These are phyloP conservation scores for Sebastes matsubarae DNA, from an alignment of 2,797 vertebrate species.

Conservation along the genomic window DNA sequence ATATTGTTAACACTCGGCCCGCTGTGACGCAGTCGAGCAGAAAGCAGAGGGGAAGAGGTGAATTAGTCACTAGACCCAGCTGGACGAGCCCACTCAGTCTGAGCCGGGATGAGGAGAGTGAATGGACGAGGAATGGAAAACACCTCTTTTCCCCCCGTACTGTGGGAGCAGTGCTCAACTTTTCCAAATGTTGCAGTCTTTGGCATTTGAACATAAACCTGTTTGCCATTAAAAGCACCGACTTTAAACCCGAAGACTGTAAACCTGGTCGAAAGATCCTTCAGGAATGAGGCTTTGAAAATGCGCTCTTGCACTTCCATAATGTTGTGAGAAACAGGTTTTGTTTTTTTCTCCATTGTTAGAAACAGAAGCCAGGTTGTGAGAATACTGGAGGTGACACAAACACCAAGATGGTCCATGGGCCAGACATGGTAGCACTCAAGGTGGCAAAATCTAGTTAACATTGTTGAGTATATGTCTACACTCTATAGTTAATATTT, in stretches of 20 bases:
- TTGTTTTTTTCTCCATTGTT: background rate
- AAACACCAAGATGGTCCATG: no score
- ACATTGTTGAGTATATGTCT: background rate
- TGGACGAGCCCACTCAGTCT: constrained; percentile 39
- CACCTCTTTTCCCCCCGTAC: constrained; percentile 3
- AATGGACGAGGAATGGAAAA: constrained; percentile 52
- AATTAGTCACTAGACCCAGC: constrained; percentile 56
- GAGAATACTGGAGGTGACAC: background rate
- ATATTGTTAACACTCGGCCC: constrained; percentile 65
- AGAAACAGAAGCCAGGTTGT: background rate
- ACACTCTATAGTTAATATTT: background rate
- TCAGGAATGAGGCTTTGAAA: constrained; percentile 9
- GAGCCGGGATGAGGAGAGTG: constrained; percentile 16
- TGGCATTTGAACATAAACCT: constrained; percentile 25
- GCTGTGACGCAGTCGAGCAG: constrained; percentile 30
- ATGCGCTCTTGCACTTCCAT: background rate
- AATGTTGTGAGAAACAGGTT: background rate
- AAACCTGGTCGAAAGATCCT: constrained; percentile 12
- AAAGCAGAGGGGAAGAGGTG: constrained; percentile 38
- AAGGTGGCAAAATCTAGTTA: background rate
- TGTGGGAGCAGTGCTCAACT: constrained; percentile 19
- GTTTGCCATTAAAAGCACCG: constrained; percentile 21
- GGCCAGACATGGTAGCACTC: background rate
- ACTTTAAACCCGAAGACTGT: background rate
- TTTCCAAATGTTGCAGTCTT: constrained; percentile 46